Evolutionary conservation across 2,797 vertebrate species (phyloP).

Genomic region (Sphenopsis melanotis): DNA sequence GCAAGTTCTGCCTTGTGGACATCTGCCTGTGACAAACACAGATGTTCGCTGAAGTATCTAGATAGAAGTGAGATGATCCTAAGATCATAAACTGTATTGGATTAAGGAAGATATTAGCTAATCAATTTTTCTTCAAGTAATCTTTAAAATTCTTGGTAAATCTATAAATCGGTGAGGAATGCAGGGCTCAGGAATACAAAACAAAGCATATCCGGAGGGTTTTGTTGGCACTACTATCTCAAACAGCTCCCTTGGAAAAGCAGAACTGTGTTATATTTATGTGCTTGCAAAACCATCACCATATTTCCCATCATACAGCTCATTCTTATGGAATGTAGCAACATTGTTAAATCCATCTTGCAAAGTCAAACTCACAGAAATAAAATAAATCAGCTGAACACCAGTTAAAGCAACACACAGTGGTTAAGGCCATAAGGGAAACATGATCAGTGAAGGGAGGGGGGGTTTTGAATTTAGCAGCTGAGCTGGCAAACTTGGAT

Average conservation of each 20-base stretch:
- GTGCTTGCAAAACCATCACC: constrained; percentile 61
- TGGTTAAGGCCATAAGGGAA: constrained; percentile 28
- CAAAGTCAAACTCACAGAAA: constrained; percentile 56
- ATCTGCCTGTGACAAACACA: constrained; percentile 54
- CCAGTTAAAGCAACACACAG: constrained; percentile 27
- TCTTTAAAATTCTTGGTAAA: constrained; percentile 47
- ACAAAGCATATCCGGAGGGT: constrained; percentile 39
- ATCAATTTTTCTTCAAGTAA: constrained; percentile 33
- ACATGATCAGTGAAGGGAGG: neutral
- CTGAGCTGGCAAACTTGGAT: constrained; percentile 52
- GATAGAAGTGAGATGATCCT: neutral
- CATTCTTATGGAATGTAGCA: constrained; percentile 69
- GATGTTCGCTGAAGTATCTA: constrained; percentile 15
- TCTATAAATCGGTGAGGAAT: neutral
- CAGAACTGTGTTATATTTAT: constrained; percentile 64
- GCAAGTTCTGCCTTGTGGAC: constrained; percentile 37
- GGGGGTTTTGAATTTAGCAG: constrained; percentile 7
- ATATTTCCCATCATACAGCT: constrained; percentile 67
- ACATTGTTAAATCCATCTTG: constrained; percentile 61
- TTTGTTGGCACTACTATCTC: constrained; percentile 34
- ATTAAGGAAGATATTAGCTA: constrained; percentile 50
- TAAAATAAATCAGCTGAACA: constrained; percentile 64
- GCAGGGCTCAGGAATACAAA: constrained; percentile 26
- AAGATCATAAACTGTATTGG: neutral
- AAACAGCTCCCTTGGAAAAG: constrained; percentile 26